Conservation (phyloP, 2,888 invertebrate species). For the Masnerella sp. region DNA sequence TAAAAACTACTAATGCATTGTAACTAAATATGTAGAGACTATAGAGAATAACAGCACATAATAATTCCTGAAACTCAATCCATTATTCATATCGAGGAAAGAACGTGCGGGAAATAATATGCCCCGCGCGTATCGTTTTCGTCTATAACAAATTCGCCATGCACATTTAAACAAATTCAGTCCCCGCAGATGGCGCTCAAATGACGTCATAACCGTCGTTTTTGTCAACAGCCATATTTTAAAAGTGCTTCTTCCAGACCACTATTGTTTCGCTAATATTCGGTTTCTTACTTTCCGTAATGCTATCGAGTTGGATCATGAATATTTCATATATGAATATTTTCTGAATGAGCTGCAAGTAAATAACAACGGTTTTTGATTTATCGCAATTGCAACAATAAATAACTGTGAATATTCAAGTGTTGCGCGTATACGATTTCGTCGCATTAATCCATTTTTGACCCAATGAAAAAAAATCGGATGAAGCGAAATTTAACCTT, state of each 20-base stretch:
- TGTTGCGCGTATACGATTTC: too few species aligned
- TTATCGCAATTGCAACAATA: slow-evolving; percentile 8
- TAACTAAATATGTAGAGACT: neutral
- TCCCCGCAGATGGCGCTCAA: slow-evolving; percentile 2
- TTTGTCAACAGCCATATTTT: slow-evolving; percentile 30
- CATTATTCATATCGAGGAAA: slow-evolving; percentile 17
- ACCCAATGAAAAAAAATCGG: too few species aligned
- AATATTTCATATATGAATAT: slow-evolving; percentile 55
- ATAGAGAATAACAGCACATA: neutral
- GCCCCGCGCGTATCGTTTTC: slow-evolving; percentile 17
- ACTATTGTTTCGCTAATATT: slow-evolving; percentile 34
- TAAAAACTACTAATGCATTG: neutral
- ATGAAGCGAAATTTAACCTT: too few species aligned
- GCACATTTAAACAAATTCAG: slow-evolving; percentile 9
- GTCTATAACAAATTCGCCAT: slow-evolving; percentile 9
- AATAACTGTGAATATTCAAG: too few species aligned
- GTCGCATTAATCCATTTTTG: too few species aligned
- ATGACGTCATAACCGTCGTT: neutral
- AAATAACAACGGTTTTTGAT: slow-evolving; percentile 15
- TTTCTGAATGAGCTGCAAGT: slow-evolving; percentile 43
- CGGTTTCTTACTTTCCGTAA: slow-evolving; percentile 29
- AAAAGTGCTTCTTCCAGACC: slow-evolving; percentile 32
- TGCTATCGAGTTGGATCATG: slow-evolving; percentile 47
- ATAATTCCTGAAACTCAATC: neutral
- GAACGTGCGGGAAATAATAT: slow-evolving; percentile 11